These are phyloP conservation scores for Alviniconcha marisindica DNA, from an alignment of 1,140 invertebrate species.

Conservation along the genomic window DNA sequence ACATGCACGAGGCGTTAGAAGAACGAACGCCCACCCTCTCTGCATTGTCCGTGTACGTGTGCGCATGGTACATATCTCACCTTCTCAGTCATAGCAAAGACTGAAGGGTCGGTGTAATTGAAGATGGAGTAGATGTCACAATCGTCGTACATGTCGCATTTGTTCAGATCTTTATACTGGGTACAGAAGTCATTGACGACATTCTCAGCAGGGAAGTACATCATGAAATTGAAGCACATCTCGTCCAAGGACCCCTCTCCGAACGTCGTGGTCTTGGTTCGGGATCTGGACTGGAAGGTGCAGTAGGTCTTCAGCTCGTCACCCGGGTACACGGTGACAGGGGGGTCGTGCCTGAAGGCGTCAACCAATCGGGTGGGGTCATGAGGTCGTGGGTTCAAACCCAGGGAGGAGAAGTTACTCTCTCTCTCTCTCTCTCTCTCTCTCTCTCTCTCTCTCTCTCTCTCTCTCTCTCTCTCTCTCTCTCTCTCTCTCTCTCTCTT, in stretches of 20 bases:
- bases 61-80: too few species aligned
- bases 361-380: too few species aligned
- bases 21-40: too few species aligned
- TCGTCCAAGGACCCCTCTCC: neutral
- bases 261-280: neutral
- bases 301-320: neutral
- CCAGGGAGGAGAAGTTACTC: too few species aligned
- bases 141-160: neutral
- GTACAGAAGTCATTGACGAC: neutral
- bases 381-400: too few species aligned
- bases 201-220: neutral
- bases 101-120: neutral
- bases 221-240: conserved; percentile 20
- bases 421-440: too few species aligned
- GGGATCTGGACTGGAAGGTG: neutral
- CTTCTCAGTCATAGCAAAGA: neutral
- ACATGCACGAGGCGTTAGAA: too few species aligned
- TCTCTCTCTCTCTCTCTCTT: too few species aligned
- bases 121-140: neutral
- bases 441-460: too few species aligned
- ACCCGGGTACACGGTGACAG: neutral
- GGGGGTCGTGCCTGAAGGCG: conserved; percentile 48
- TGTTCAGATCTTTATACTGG: neutral
- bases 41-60: too few species aligned
- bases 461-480: too few species aligned